Evolutionary conservation across 2,113 vertebrate genomes (phyloP).

Genomic region (Sisor rabdophorus): DNA sequence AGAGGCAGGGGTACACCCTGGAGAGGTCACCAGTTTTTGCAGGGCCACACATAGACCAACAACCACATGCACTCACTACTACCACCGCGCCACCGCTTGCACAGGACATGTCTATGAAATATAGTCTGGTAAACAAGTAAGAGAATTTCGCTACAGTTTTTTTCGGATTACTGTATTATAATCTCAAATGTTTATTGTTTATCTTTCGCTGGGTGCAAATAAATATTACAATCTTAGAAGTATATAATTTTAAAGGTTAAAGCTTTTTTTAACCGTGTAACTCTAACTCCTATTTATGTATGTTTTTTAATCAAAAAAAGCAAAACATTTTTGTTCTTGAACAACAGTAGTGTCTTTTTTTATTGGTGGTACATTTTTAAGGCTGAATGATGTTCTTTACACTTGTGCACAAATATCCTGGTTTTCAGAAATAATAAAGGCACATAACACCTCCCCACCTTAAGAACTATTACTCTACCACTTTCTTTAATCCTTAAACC

Average conservation of each 20-base stretch:
- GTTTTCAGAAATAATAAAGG: background rate
- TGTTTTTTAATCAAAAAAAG: background rate
- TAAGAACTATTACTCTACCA: no score
- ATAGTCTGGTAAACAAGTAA: constrained; percentile 8
- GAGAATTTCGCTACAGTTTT: background rate
- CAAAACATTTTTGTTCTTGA: background rate
- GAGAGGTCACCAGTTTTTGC: no score
- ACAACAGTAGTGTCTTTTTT: background rate
- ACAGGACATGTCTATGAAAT: background rate
- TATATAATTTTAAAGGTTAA: background rate
- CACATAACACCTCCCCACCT: no score
- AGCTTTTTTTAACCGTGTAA: background rate
- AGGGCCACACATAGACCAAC: no score
- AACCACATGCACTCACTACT: no score
- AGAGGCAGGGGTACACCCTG: no score
- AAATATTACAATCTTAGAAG: background rate
- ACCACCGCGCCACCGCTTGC: no score
- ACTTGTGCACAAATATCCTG: constrained; percentile 8
- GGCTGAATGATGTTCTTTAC: constrained; percentile 23
- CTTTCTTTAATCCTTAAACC: no score
- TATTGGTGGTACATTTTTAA: background rate
- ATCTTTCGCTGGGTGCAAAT: background rate
- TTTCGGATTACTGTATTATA: background rate
- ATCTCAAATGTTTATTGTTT: background rate
- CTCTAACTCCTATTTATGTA: background rate